Base-by-base conservation (phyloP, 1,140 invertebrate species). In the Rhyzopertha dominica region DNA sequence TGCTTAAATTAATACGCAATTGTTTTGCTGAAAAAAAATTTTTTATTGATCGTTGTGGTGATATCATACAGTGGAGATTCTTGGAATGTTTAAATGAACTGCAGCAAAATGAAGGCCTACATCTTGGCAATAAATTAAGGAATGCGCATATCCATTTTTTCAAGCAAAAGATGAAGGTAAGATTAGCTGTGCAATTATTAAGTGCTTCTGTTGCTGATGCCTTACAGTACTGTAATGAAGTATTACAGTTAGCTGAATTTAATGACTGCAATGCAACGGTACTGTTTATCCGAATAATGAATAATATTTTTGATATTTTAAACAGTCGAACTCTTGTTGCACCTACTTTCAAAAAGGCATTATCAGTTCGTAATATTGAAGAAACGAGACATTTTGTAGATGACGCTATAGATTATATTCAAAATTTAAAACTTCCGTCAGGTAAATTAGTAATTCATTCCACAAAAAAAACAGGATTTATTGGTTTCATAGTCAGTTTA, bases 101-200 rank as follows among this genome's bases (percentile, higher is more conserved):
- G 3, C 58, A 67, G 49, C 29, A 56, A 35, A 47, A 43, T 9
- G 58, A 65, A 48, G 49, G 53, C 16, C 24, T 67, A n/a, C 59
- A 64, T 46, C 17, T 61, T 12, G 59, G 35, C 5, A 66, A 59
- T 40, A 61, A 61, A 54, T 29, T 65, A 19, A 47, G 46, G 42
- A 43, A 13, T 18, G 43, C 39, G 7, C 63, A 68, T 44, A 45
- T 68, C 7, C 32, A 65, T 25, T 66, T 43, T 24, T 19, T 45
- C 8, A 62, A 52, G 47, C 53, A 68, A 46, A 65, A 60, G 47
- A 65, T 65, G 61, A 63, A 66, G 39, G 62, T 66, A 7, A 41
- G 45, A 2, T 42, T 66, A 18, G 63, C 61, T 4, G 52, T 57
- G 7, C 65, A 60, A 47, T 20, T 53, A 4, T 51, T 64, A 28